Evolutionary conservation across 2,797 vertebrate species (phyloP), one percentile per base, ranked within the genome.

Genomic region (Acanthurus leucopareius): DNA sequence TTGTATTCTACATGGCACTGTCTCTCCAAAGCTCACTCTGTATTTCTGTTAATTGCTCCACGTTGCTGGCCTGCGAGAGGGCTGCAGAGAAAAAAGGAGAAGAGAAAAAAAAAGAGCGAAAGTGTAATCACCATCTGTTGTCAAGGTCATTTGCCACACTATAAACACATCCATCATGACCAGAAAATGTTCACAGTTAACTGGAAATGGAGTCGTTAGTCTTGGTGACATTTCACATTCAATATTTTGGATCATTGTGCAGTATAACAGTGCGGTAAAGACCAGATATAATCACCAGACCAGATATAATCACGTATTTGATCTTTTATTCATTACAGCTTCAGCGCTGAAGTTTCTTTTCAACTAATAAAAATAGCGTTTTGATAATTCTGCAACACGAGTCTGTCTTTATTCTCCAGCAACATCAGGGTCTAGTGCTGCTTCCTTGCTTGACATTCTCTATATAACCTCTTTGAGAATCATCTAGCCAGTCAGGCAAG

Each of bases 81-180:
- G 57, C 62, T 73, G 64, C 58, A 72, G 62, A 81, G 69, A 19
- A 71, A 57, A 72, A 57, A 7, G 3, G 3, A 32, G 28, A 4
- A 32, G 17, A 3, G 20, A 20, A 17, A 58, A 61, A 66, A 53
- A 61, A 40, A 57, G 38, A 72, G 59, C 49, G 75, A 38, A 85
- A 79, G 74, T 85, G 79, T 86, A 85, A 86, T 86, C 84, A 69
- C 89, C 93, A 91, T 93, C 92, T 94, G 92, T 88, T 90, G 88
- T 94, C 93, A 95, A 95, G 94, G 94, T 95, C 93, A 89, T 82
- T 84, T 86, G 72, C 88, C 85, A 84, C 79, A 76, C 66, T 57
- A 85, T 88, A 91, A 92, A 94, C 87, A 90, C 93, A 95, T 95
- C 89, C 88, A 88, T 94, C 92, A 93, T 15, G 44, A 68, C 42